A percentile compares a stretch with the other conserved stretches of the same genome.
These are phyloP conservation scores for Pelmatolapia mariae DNA, from an alignment of 2,113 vertebrate genomes.

Conservation along the genomic window DNA sequence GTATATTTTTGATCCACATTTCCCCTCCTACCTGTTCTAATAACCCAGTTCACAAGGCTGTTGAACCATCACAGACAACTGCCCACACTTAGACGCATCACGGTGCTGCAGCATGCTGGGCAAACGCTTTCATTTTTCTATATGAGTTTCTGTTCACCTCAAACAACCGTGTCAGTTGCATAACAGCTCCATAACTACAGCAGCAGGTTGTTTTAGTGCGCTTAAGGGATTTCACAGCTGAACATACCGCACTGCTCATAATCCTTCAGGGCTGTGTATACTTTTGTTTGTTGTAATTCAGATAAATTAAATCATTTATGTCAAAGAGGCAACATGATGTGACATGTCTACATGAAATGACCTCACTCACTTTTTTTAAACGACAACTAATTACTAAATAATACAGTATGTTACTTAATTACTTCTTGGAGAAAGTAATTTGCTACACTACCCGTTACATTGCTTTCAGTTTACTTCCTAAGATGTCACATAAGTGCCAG, in stretches of 20 bases:
- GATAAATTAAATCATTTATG: conserved; percentile 7
- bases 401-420: neutral
- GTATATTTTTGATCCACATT: neutral
- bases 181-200: conserved; percentile 41
- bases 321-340: neutral
- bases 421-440: neutral
- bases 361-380: neutral
- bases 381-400: neutral
- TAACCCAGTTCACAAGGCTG: conserved; percentile 19
- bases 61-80: neutral
- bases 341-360: neutral
- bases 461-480: neutral
- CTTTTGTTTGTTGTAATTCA: neutral
- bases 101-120: neutral
- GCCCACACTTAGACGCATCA: conserved; percentile 10
- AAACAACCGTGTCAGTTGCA: conserved; percentile 48
- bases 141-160: neutral
- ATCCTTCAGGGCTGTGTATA: neutral
- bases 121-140: neutral
- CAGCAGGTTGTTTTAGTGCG: conserved; percentile 8
- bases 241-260: neutral
- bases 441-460: rapidly evolving
- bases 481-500: neutral
- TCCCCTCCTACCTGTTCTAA: neutral
- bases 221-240: conserved; percentile 3